Percentiles rank a stretch among this genome's conserved stretches.
phyloP scores from a whole-genome alignment of 2,888 invertebrate genomes.

The Lepidochrysops patricia region DNA sequence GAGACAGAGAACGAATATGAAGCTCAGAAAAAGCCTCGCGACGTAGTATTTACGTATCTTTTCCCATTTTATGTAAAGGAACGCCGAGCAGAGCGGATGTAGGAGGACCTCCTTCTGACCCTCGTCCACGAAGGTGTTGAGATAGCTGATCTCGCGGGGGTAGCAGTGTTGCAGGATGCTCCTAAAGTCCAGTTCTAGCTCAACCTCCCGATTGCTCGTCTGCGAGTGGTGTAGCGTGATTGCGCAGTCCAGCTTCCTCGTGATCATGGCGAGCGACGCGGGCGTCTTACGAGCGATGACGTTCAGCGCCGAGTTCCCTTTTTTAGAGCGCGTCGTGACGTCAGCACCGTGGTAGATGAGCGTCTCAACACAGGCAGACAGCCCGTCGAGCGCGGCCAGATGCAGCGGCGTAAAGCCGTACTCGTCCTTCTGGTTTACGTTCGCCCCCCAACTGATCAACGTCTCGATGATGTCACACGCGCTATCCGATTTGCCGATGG shows the following conservation, averaged over 20 bases:
- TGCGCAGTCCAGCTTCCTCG: slow-evolving; percentile 86
- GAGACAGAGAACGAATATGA: slow-evolving; percentile 85
- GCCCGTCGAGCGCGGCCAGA: slow-evolving; percentile 88
- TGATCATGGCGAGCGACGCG: slow-evolving; percentile 87
- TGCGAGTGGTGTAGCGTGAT: slow-evolving; percentile 86
- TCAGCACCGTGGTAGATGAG: slow-evolving; percentile 89
- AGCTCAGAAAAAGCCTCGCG: slow-evolving; percentile 83
- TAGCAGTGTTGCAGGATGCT: slow-evolving; percentile 88
- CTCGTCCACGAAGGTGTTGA: slow-evolving; percentile 90
- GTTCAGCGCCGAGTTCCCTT: slow-evolving; percentile 88
- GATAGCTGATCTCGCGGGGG: slow-evolving; percentile 87
- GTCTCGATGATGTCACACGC: slow-evolving; percentile 88
- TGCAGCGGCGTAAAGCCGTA: slow-evolving; percentile 91
- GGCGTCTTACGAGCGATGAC: slow-evolving; percentile 91
- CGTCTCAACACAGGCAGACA: slow-evolving; percentile 89
- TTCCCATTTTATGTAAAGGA: slow-evolving; percentile 91
- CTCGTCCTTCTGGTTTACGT: slow-evolving; percentile 88
- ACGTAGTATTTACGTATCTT: slow-evolving; percentile 92
- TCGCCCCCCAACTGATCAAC: slow-evolving; percentile 85
- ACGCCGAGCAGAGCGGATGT: slow-evolving; percentile 91
- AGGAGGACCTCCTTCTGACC: slow-evolving; percentile 90
- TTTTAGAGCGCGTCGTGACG: slow-evolving; percentile 90
- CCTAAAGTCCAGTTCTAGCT: slow-evolving; percentile 87
- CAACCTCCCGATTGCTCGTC: slow-evolving; percentile 86
- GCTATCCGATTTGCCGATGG: slow-evolving; percentile 86